Evolutionary conservation across 2,888 invertebrate genomes (phyloP).

Genomic region (Lomographa bimaculata): DNA sequence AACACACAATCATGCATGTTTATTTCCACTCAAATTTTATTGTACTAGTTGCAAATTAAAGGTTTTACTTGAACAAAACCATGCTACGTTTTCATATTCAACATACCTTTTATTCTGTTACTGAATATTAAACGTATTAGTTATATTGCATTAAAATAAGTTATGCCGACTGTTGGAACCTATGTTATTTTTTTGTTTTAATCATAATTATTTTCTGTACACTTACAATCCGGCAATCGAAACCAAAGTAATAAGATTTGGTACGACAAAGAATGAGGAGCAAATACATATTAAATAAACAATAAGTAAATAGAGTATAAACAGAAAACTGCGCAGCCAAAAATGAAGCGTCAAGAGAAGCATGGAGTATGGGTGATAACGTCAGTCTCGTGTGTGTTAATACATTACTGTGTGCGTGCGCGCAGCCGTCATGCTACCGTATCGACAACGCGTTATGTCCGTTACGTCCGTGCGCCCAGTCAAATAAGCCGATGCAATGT

Average conservation of each 20-base stretch:
- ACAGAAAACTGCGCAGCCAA: slow-evolving; percentile 54
- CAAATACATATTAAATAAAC: slow-evolving; percentile 26
- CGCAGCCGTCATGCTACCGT: slow-evolving; percentile 49
- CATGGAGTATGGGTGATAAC: slow-evolving; percentile 52
- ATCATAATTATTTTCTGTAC: slow-evolving; percentile 3
- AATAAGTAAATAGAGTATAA: slow-evolving; percentile 45
- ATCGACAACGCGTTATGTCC: slow-evolving; percentile 44
- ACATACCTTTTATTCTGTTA: background rate
- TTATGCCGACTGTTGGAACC: slow-evolving; percentile 1
- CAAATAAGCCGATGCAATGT: slow-evolving; percentile 42
- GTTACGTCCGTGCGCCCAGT: slow-evolving; percentile 43
- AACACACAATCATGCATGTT: slow-evolving; percentile 16
- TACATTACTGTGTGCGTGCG: slow-evolving; percentile 46
- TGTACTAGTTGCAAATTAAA: background rate
- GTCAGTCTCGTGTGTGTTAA: slow-evolving; percentile 49
- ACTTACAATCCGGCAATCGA: slow-evolving; percentile 16
- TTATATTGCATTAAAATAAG: slow-evolving; percentile 4
- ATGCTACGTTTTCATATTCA: slow-evolving; percentile 17
- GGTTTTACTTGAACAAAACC: slow-evolving; percentile 16
- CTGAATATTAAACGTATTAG: background rate
- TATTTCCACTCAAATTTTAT: background rate
- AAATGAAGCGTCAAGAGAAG: slow-evolving; percentile 63
- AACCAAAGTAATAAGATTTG: slow-evolving; percentile 63
- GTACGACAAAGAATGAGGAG: slow-evolving; percentile 41
- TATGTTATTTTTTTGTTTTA: slow-evolving; percentile 6